Base-by-base conservation (phyloP, 2,113 vertebrate species). In the Tiliqua scincoides region DNA sequence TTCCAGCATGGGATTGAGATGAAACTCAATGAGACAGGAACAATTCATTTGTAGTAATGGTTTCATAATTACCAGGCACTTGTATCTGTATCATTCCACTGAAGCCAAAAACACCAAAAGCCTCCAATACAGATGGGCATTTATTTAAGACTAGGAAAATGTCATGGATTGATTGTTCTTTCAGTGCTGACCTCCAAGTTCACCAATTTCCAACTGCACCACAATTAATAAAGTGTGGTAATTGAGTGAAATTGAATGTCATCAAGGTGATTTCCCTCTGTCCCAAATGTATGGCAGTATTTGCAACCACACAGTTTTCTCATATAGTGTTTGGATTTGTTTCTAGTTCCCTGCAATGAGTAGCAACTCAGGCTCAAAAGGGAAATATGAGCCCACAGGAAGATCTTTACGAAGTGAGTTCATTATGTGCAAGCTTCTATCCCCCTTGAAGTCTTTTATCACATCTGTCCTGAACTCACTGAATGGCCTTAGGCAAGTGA, bases 281-380 rank as follows among this genome's bases (percentile, higher is more conserved):
- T 59, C 85, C 12, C 21, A 74, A 4, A 75, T 27, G 68, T 79
- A 77, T 61, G 43, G 30, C 21, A 71, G 40, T 0, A 30, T 67
- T 10, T 57, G 75, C 89, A 84, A 43, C 52, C 57, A 59, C n/a
- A 78, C 57, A 61, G 35, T 78, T 77, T 59, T 77, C 75, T 77
- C 30, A 20, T n/a, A n/a, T 10, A 76, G 14, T n/a, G 27, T 30
- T 74, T 2, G 6, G 30, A n/a, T 77, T 54, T 20, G 1, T 54
- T 57, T 3, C 25, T 54, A 20, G 74, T 57, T 32, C 15, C 54
- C 18, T 35, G 10, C 32, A 20, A 35, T 35, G 75, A 77, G 52
- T 21, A 32, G 10, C 27, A 76, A 76, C 43, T 25, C 8, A 35
- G 57, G 74, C 10, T 77, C 54, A 77, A 77, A 59, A 35, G 32